These are phyloP conservation scores for Sarcophaga subvicina DNA, from an alignment of 2,888 invertebrate genomes.

Conservation along the genomic window DNA sequence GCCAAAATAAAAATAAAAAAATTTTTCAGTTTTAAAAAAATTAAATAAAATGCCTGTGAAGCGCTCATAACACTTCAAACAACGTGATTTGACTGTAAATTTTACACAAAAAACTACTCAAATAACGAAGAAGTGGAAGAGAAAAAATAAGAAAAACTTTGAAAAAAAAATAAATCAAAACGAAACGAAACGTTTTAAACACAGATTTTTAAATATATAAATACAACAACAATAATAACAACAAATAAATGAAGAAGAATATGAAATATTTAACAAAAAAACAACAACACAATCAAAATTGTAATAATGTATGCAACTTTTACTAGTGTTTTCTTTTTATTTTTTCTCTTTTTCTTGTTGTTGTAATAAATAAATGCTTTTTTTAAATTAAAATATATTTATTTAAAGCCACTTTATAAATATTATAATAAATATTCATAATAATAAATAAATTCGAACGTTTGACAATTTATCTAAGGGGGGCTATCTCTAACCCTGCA, in stretches of 20 bases:
- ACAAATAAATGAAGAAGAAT: constrained; percentile 23
- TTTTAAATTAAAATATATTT: neutral
- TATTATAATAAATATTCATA: too few relatives aligned
- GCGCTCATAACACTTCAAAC: constrained; percentile 57
- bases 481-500: too few relatives aligned
- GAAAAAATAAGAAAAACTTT: constrained; percentile 13
- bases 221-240: constrained; percentile 4
- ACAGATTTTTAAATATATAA: constrained; percentile 2
- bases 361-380: neutral
- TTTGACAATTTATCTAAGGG: too few relatives aligned
- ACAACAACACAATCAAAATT: constrained; percentile 10
- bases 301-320: constrained; percentile 67
- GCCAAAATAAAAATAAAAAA: constrained; percentile 34
- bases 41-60: constrained; percentile 38
- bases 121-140: neutral
- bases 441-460: too few relatives aligned
- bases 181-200: constrained; percentile 46
- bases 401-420: neutral
- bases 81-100: constrained; percentile 64
- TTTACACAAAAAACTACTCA: constrained; percentile 46
- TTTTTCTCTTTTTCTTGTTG: neutral
- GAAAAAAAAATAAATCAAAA: constrained; percentile 50
- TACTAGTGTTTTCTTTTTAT: constrained; percentile 51
- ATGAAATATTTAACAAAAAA: constrained; percentile 40
- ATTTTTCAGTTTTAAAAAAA: neutral